Conservation (phyloP, 1,140 invertebrate species). For the Halictus rubicundus region DNA sequence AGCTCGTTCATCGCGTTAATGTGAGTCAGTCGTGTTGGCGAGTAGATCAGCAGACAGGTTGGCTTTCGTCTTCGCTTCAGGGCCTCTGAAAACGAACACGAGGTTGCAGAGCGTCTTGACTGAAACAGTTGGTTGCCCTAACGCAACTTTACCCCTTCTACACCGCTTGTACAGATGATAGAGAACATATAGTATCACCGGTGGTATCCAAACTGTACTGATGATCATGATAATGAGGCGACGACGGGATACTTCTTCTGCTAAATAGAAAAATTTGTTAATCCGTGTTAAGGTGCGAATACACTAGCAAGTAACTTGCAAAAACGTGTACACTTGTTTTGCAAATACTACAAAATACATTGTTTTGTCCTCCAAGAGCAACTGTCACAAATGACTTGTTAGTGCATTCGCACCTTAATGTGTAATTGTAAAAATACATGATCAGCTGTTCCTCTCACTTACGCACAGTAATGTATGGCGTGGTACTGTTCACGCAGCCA, state of each 20-base stretch:
- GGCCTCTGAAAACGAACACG: constrained; percentile 7
- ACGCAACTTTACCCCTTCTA: constrained; percentile 60
- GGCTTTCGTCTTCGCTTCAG: constrained; percentile 57
- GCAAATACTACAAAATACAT: no score
- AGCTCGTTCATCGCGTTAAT: constrained; percentile 73
- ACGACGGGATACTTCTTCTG: constrained; percentile 65
- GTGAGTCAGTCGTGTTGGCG: constrained; percentile 71
- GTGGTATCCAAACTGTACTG: constrained; percentile 76
- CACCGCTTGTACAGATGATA: constrained; percentile 74
- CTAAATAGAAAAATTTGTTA: constrained; percentile 35
- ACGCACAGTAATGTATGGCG: constrained; percentile 74
- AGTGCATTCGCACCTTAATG: no score
- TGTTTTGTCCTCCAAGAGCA: no score
- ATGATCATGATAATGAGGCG: constrained; percentile 77
- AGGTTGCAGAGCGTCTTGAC: not conserved
- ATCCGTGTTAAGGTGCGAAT: no score
- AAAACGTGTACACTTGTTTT: no score
- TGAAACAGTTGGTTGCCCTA: constrained; percentile 13
- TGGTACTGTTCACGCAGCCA: constrained; percentile 73
- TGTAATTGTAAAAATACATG: no score
- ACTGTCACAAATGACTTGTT: no score
- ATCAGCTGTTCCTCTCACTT: constrained; percentile 28
- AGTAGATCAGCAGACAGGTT: constrained; percentile 75
- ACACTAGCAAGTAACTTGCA: no score
- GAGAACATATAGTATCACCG: constrained; percentile 72